Evolutionary conservation across 2,888 invertebrate genomes (phyloP), one percentile per base, ranked within the genome.

Genomic region (Uloborus plumipes): DNA sequence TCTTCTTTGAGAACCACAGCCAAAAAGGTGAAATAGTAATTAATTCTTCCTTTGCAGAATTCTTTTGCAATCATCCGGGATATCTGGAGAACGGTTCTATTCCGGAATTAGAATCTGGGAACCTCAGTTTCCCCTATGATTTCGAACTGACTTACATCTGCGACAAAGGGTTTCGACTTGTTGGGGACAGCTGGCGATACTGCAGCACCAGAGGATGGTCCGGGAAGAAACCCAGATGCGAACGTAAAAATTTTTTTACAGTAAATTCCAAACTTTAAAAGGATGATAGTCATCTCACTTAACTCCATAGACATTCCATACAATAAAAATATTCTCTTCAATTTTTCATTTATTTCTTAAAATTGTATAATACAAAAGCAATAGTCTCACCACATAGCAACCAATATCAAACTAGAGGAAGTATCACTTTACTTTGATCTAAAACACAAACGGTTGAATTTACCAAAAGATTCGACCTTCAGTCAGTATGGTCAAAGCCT

Each of bases 141-240:
- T 77, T 67, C 31, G 83, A 83, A 16, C 7, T 83, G 14, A 83
- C 72, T 2, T 83, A 77, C 26, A 18, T 77, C 4, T 83, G 83
- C 22, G 26, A 83, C 14, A 31, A 83, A 67, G 77, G 83, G 0
- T 83, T 58, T 53, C 58, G 77, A 4, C 83, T 83, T 18, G 64
- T 72, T 66, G 70, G 55, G 31, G 77, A 83, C 58, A 83, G 77
- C 22, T 77, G 76, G 77, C 67, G 77, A 50, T 51, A 53, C n/a
- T 83, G 83, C 49, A 66, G 64, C n/a, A 58, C 15, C 1, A 73
- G 49, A 39, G 69, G 77, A 50, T 83, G 83, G 83, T 69, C 72
- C 13, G 73, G 64, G 22, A 61, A 67, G 61, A 26, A 16, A 15
- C 83, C 77, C 1, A 15, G 22, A 14, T 83, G 83, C 58, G 77